These are phyloP conservation scores for Taeniopygia guttata DNA, from an alignment of 2,797 vertebrate genomes.

Conservation along the genomic window DNA sequence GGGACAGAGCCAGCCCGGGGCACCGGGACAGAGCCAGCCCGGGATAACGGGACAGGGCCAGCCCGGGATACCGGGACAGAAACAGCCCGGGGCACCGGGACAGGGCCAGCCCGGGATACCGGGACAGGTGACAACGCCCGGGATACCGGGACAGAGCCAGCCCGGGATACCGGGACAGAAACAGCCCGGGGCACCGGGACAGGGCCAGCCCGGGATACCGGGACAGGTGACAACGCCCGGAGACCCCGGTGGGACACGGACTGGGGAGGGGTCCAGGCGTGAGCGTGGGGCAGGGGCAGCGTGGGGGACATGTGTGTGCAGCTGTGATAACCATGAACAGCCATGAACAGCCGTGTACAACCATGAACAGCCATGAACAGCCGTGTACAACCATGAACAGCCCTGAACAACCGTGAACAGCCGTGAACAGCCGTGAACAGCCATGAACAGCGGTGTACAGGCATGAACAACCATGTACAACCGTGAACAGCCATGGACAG, in stretches of 20 bases:
- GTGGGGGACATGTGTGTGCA: neutral
- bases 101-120: neutral
- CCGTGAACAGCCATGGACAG: too few species aligned
- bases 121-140: neutral
- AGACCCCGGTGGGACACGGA: neutral
- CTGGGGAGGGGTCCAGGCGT: neutral
- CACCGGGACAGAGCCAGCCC: too few species aligned
- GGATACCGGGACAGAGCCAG: too few species aligned
- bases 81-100: too few species aligned
- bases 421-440: rapidly evolving
- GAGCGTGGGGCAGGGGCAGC: too few species aligned
- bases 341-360: rapidly evolving
- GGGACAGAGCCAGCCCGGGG: neutral
- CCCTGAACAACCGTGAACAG: rapidly evolving
- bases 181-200: too few species aligned
- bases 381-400: neutral
- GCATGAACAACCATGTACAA: rapidly evolving
- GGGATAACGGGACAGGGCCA: neutral
- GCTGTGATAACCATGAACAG: rapidly evolving
- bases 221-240: neutral
- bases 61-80: neutral
- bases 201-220: neutral
- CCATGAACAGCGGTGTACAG: too few species aligned
- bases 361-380: neutral
- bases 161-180: too few species aligned